Evolutionary conservation across 1,140 invertebrate species (phyloP).

Genomic region (Caenorhabditis brenneri): DNA sequence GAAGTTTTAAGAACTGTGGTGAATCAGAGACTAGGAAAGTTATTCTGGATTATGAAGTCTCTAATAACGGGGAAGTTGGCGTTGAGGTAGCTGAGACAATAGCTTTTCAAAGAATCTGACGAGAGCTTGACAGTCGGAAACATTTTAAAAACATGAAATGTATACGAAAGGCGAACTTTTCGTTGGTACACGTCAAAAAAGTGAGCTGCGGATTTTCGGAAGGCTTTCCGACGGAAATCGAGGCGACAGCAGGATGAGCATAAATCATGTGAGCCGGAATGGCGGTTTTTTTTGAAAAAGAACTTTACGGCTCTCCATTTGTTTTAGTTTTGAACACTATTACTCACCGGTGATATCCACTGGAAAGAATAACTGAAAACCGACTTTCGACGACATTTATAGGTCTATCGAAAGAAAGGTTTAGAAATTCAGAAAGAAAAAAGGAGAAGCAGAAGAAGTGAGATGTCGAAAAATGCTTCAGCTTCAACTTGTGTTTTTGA

Average conservation of each 20-base stretch:
- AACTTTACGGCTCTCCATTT: background rate
- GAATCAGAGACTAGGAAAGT: too few relatives aligned
- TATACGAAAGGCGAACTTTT: background rate
- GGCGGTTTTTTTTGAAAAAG: background rate
- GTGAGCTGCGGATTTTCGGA: background rate
- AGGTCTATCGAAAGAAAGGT: background rate
- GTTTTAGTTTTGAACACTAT: background rate
- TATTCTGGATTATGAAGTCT: too few relatives aligned
- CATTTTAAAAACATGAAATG: background rate
- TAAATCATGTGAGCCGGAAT: background rate
- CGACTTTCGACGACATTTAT: slow-evolving; percentile 8
- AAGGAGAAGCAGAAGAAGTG: background rate
- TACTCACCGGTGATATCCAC: slow-evolving; percentile 10
- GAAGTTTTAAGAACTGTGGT: too few relatives aligned
- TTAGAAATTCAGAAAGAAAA: background rate
- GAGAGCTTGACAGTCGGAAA: background rate
- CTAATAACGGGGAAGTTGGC: too few relatives aligned
- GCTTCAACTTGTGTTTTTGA: slow-evolving; percentile 14
- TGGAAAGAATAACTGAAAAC: slow-evolving; percentile 27
- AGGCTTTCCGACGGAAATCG: background rate
- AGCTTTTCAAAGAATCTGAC: background rate
- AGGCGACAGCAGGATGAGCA: slow-evolving; percentile 26
- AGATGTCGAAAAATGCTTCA: background rate
- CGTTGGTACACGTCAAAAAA: background rate
- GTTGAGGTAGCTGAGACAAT: too few relatives aligned